Evolutionary conservation across 2,113 vertebrate genomes (phyloP).

Genomic region (Platanista minor): DNA sequence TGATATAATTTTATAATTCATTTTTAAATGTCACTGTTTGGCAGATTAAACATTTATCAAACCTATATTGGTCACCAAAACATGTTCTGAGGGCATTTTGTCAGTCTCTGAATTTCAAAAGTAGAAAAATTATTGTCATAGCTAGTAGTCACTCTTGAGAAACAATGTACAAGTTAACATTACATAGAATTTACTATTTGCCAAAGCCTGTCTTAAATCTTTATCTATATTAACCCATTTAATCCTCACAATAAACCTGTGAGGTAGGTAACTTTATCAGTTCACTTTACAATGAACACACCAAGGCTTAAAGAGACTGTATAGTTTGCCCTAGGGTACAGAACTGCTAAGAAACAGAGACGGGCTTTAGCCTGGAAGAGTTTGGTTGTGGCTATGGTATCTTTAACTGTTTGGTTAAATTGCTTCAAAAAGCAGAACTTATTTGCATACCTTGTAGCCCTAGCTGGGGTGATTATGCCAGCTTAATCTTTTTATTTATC

Average conservation of each 20-base stretch:
- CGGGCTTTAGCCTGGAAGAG: not conserved
- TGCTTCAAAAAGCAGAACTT: not conserved
- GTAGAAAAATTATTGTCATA: not conserved
- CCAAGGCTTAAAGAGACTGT: not conserved
- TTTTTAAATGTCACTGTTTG: not conserved
- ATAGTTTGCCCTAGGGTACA: not conserved
- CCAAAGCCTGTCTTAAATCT: not conserved
- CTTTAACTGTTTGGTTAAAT: not conserved
- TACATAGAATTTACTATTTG: not conserved
- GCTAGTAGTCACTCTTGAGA: not conserved
- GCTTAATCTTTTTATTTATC: not conserved
- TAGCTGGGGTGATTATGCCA: not conserved
- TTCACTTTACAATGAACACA: not conserved
- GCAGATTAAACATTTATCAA: not conserved
- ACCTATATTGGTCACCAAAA: not conserved
- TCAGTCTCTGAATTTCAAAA: not conserved
- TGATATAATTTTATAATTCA: not conserved
- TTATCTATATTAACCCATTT: not conserved
- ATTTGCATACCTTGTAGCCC: not conserved
- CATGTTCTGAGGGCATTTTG: not conserved
- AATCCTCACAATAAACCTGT: not conserved
- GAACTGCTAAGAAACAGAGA: not conserved
- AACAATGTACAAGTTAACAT: not conserved
- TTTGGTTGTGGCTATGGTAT: not conserved
- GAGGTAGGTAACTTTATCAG: not conserved